Evolutionary conservation across 2,797 vertebrate genomes (phyloP).

Genomic region (Lacerta viridis): DNA sequence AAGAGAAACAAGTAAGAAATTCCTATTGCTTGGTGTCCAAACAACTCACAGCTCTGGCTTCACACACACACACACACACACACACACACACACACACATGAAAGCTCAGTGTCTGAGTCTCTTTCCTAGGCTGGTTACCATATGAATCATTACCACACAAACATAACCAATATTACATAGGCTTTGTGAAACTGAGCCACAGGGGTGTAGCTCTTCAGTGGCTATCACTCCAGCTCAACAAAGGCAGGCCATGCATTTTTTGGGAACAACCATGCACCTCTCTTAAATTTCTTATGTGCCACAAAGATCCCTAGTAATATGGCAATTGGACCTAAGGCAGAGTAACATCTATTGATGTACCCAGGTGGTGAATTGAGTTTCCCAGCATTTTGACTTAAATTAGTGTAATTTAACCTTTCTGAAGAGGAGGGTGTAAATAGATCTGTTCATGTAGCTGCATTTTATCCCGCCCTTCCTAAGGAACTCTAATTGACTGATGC

Average conservation of each 20-base stretch:
- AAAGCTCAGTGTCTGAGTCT: no score
- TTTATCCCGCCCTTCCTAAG: background rate
- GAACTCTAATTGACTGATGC: background rate
- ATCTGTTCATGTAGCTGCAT: background rate
- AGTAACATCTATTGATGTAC: background rate
- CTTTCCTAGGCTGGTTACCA: no score
- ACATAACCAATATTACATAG: background rate
- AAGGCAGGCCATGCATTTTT: background rate
- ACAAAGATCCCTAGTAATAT: background rate
- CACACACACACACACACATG: no score
- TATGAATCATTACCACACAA: no score
- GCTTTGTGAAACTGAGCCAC: background rate
- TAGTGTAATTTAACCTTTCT: no score
- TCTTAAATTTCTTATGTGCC: background rate
- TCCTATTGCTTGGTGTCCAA: no score
- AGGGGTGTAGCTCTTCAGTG: no score
- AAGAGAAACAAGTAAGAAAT: background rate
- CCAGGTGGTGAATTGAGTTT: background rate
- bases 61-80: no score
- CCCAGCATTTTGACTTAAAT: background rate
- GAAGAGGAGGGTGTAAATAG: background rate
- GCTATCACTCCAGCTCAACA: background rate
- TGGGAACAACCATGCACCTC: background rate
- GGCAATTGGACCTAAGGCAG: background rate
- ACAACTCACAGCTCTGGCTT: no score